Percentiles rank a stretch among this genome's conserved stretches.
phyloP scores from a whole-genome alignment of 2,888 invertebrate genomes.

The Hypsopygia costalis region DNA sequence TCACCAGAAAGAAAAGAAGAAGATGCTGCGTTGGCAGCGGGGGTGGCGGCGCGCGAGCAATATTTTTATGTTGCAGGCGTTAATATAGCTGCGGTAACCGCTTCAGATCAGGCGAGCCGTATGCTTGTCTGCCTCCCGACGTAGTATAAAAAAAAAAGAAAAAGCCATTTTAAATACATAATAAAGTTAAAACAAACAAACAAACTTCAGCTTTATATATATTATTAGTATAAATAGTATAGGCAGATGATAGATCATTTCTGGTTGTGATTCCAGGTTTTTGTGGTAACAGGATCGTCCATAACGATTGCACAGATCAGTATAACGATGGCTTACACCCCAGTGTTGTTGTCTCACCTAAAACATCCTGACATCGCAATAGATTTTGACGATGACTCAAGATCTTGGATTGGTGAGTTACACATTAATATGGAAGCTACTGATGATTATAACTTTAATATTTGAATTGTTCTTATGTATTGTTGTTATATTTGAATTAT shows the following conservation, averaged over 20 bases:
- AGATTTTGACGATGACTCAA: conserved; percentile 44
- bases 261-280: conserved; percentile 39
- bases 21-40: too few species aligned
- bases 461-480: not conserved
- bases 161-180: not conserved
- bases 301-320: conserved; percentile 47
- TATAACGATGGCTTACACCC: conserved; percentile 70
- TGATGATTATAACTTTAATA: not conserved
- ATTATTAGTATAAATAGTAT: too few species aligned
- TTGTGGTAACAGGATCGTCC: conserved; percentile 46
- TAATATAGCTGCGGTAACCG: too few species aligned
- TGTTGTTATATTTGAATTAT: too few species aligned
- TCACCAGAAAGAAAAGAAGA: too few species aligned
- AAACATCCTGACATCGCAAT: conserved; percentile 38
- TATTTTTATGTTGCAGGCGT: too few species aligned
- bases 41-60: too few species aligned
- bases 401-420: conserved; percentile 74
- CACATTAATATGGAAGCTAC: not conserved
- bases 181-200: too few species aligned
- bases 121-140: too few species aligned
- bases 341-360: conserved; percentile 79
- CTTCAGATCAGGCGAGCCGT: too few species aligned
- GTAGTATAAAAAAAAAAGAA: too few species aligned
- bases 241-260: too few species aligned
- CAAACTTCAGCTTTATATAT: not conserved